Base-by-base conservation (phyloP, 1,140 invertebrate species). In the Ephestia elutella region DNA sequence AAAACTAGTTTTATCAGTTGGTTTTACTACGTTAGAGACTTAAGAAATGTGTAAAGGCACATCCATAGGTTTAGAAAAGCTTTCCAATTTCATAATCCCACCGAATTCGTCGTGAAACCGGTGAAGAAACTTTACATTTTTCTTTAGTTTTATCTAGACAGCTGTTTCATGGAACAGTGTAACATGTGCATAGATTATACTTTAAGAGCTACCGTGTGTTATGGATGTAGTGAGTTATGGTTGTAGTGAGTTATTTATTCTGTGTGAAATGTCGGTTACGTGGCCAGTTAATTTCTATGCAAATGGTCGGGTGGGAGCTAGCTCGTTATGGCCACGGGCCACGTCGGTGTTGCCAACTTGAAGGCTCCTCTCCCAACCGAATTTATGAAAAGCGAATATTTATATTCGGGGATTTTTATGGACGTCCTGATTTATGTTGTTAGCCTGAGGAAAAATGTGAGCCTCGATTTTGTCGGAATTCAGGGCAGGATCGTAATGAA, bases 241-340 rank as follows among this genome's bases (percentile, higher is more conserved):
- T 44, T 15, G 38, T 15, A 44, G 38, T 44, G 63, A 70, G 64
- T 75, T 82, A 75, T 78, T 74, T 80, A 80, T 70, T 72, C 73
- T 68, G 68, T 76, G 78, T 81, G 80, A 78, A 78, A 81, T 77
- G 74, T 75, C 78, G 68, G 80, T 65, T 70, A 66, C 63, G 62
- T 68, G 66, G 65, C 66, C 63, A 69, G 74, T 71, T 82, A 70
- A 79, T 85, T 85, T 82, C 74, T 81, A 85, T 85, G 80, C 78
- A 80, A 85, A 82, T 85, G 51, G 32, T 9, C 53, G 55, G 28
- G 25, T 38, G 13, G 38, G 38, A n/a, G 38, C 38, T 44, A 44
- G 38, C 38, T 58, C 25, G 59, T 50, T 60, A 49, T 25, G 51
- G 56, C 58, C 51, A 15, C 49, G 25, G 38, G n/a, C 38, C 38